phyloP scores from a whole-genome alignment of 2,797 vertebrate species.

The Monodelphis domestica region DNA sequence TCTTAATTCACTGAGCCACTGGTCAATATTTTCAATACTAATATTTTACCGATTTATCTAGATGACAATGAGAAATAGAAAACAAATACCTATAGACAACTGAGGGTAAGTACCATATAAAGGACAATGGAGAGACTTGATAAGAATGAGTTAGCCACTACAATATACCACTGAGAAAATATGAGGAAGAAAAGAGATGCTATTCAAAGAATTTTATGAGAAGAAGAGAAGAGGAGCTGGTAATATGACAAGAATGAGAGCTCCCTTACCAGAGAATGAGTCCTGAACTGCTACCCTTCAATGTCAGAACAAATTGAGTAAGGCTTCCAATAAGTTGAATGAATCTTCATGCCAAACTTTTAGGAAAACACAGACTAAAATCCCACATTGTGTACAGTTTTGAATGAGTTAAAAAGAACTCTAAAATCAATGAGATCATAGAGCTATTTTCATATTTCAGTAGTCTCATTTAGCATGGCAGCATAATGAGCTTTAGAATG shows the following conservation, averaged over 20 bases:
- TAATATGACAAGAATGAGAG: background rate
- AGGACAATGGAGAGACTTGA: background rate
- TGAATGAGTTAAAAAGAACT: background rate
- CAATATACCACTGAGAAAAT: background rate
- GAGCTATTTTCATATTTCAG: background rate
- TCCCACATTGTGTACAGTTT: background rate
- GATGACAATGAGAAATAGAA: background rate
- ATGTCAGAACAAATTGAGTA: background rate
- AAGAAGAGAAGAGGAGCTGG: background rate
- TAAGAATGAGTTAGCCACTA: background rate
- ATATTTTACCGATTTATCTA: background rate
- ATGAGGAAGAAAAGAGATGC: background rate
- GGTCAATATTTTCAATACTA: background rate
- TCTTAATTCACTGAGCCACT: too few relatives aligned
- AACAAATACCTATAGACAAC: background rate
- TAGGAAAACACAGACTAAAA: background rate
- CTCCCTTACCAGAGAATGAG: background rate
- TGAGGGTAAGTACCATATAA: background rate
- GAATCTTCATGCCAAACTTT: background rate
- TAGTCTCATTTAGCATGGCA: background rate
- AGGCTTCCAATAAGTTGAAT: background rate
- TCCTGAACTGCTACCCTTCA: background rate
- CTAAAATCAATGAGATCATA: background rate
- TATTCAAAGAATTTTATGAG: background rate
- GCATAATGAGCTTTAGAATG: background rate